phyloP scores from a whole-genome alignment of 2,113 vertebrate genomes.

The Greenwoodochromis staneri region DNA sequence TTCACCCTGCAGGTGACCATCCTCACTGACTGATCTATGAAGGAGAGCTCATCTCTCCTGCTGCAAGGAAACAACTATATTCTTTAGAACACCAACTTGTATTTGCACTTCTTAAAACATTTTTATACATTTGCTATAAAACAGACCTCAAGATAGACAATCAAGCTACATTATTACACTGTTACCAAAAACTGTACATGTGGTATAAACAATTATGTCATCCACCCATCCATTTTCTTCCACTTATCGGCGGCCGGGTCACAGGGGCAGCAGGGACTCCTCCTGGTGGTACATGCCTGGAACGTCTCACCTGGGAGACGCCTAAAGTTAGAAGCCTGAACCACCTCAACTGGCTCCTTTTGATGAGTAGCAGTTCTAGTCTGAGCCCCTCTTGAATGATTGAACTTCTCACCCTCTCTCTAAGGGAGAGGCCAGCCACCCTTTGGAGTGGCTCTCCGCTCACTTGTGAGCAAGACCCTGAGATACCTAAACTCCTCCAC shows the following conservation, averaged over 20 bases:
- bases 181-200: not conserved
- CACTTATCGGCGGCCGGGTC: not conserved
- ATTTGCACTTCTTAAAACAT: not conserved
- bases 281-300: not conserved
- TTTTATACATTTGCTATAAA: not conserved
- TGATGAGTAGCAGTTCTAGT: not conserved
- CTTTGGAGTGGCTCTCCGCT: not conserved
- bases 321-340: not conserved
- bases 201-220: not conserved
- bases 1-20: not conserved
- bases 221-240: not conserved
- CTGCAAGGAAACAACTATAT: not conserved
- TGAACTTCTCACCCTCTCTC: not conserved
- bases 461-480: not conserved
- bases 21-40: not conserved
- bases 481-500: not conserved
- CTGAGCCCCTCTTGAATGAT: not conserved
- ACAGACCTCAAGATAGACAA: not conserved
- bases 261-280: not conserved
- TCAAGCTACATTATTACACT: not conserved
- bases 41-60: not conserved
- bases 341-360: not conserved
- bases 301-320: not conserved
- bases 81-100: not conserved
- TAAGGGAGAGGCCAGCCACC: not conserved